phyloP scores from a whole-genome alignment of 2,797 vertebrate genomes.

The Lophura swinhoii region DNA sequence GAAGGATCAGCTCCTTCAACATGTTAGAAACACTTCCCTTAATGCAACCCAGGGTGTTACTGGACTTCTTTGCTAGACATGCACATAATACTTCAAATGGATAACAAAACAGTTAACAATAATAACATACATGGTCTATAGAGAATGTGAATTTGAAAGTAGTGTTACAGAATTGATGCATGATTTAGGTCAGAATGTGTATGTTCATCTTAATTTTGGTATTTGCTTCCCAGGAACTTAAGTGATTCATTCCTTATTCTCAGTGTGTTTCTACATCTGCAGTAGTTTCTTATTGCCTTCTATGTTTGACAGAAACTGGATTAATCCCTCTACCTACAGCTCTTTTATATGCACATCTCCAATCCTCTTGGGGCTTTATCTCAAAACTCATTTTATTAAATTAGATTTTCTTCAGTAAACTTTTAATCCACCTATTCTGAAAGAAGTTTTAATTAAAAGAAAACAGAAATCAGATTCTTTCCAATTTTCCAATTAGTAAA shows the following conservation, averaged over 20 bases:
- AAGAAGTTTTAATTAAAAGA: not conserved
- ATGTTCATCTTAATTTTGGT: not conserved
- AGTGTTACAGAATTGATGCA: not conserved
- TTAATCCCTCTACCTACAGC: not conserved
- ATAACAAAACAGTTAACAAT: not conserved
- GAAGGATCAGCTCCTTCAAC: not conserved
- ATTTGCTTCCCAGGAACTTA: not conserved
- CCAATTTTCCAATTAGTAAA: not conserved
- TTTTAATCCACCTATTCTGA: not conserved
- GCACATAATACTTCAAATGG: not conserved
- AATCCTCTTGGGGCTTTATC: not conserved
- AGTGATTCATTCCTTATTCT: not conserved
- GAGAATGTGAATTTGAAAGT: not conserved
- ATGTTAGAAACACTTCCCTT: not conserved
- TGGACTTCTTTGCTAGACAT: not conserved
- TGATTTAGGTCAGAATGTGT: not conserved
- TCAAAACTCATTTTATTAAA: not conserved
- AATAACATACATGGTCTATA: not conserved
- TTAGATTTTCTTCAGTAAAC: not conserved
- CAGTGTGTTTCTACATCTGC: not conserved
- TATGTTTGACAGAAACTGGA: not conserved
- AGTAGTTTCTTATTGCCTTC: not conserved
- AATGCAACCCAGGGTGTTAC: not conserved
- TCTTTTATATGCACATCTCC: not conserved
- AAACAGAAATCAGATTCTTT: not conserved